phyloP scores from a whole-genome alignment of 2,113 vertebrate species.

The Aptenodytes patagonicus region DNA sequence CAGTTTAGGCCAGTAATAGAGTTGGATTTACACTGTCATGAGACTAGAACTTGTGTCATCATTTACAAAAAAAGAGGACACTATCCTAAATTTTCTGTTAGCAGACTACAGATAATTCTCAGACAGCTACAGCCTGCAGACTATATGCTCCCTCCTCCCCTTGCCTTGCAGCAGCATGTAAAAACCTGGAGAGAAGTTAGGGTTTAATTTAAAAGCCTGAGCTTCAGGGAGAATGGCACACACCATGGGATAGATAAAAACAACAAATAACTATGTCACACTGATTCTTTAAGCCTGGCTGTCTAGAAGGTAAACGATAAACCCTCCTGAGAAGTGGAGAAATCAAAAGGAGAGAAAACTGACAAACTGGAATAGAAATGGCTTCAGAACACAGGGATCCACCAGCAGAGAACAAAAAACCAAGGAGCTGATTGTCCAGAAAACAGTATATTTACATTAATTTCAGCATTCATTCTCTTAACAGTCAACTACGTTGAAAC shows the following conservation, averaged over 20 bases:
- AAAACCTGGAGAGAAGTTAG: not conserved
- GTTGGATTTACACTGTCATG: not conserved
- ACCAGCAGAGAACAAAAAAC: not conserved
- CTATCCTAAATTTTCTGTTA: not conserved
- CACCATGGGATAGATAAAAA: not conserved
- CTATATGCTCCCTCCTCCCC: not conserved
- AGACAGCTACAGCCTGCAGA: not conserved
- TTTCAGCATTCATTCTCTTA: not conserved
- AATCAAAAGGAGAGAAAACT: not conserved
- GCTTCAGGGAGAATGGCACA: not conserved
- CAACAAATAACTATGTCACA: not conserved
- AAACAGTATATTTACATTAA: not conserved
- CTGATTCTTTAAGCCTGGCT: constrained; percentile 1
- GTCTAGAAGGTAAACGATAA: not conserved
- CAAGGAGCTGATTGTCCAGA: not conserved
- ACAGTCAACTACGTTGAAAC: not conserved
- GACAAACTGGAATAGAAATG: not conserved
- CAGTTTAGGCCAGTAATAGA: not conserved
- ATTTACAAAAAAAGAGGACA: not conserved
- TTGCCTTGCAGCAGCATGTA: not conserved
- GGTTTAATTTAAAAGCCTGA: constrained; percentile 19
- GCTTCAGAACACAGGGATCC: not conserved
- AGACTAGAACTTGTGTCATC: not conserved
- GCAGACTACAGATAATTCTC: not conserved
- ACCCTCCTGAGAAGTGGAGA: not conserved